A percentile compares a stretch with the other conserved stretches of the same genome.
phyloP scores from a whole-genome alignment of 2,888 invertebrate genomes.

The Microctonus hyperodae region DNA sequence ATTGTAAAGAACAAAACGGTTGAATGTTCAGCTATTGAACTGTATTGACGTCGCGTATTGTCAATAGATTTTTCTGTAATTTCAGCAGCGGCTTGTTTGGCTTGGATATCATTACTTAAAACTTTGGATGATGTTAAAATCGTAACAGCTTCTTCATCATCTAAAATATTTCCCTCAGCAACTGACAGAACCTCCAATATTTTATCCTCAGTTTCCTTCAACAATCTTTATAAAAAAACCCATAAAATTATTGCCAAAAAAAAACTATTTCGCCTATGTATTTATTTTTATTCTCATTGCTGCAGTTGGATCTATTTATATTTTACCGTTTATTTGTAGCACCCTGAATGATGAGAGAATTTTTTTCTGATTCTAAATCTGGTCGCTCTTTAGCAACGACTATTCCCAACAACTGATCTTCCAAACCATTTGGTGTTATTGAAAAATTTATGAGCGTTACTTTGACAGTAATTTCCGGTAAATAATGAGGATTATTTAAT shows the following conservation, averaged over 20 bases:
- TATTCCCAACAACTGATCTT: conserved; percentile 88
- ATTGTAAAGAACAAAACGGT: conserved; percentile 91
- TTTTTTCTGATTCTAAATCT: conserved; percentile 90
- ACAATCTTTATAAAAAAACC: conserved; percentile 63
- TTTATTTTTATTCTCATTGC: not conserved
- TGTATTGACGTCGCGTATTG: conserved; percentile 82
- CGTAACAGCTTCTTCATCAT: conserved; percentile 89
- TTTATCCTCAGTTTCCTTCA: conserved; percentile 91
- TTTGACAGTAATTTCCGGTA: conserved; percentile 93
- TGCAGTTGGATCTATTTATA: not conserved
- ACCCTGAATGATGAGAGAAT: conserved; percentile 84
- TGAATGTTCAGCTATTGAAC: conserved; percentile 89
- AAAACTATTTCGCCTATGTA: not conserved
- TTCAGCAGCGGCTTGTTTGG: conserved; percentile 89
- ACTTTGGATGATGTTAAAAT: conserved; percentile 88
- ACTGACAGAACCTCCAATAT: conserved; percentile 81
- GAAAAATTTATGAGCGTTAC: conserved; percentile 91
- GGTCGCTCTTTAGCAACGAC: conserved; percentile 92
- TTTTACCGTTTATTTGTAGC: conserved; percentile 77
- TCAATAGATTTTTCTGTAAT: conserved; percentile 92
- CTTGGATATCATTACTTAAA: conserved; percentile 88
- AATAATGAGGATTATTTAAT: conserved; percentile 90
- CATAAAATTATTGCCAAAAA: not conserved
- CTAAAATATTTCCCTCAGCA: conserved; percentile 81
- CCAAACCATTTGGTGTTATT: conserved; percentile 87